phyloP scores from a whole-genome alignment of 2,888 invertebrate genomes.

The Thymelicus acteon region DNA sequence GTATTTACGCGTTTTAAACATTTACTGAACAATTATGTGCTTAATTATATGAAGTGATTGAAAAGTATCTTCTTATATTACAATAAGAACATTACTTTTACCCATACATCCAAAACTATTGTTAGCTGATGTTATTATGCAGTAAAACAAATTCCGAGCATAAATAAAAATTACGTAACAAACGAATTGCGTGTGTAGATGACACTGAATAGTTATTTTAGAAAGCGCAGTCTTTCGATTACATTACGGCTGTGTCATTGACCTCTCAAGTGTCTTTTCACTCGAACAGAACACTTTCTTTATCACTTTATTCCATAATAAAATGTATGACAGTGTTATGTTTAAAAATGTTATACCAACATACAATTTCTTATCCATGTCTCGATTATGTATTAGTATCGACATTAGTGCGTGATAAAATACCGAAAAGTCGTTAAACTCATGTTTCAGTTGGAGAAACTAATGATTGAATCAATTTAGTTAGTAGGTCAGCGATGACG shows the following conservation, averaged over 20 bases:
- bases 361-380: neutral
- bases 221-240: slow-evolving; percentile 75
- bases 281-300: slow-evolving; percentile 25
- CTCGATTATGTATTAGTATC: neutral
- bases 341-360: too few species aligned
- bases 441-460: slow-evolving; percentile 17
- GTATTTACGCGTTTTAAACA: too few species aligned
- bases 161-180: slow-evolving; percentile 66
- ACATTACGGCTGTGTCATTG: slow-evolving; percentile 65
- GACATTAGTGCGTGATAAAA: slow-evolving; percentile 24
- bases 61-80: too few species aligned
- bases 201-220: slow-evolving; percentile 80
- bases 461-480: slow-evolving; percentile 66
- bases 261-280: slow-evolving; percentile 51
- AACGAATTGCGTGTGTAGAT: slow-evolving; percentile 72
- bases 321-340: neutral
- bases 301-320: slow-evolving; percentile 1
- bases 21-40: too few species aligned
- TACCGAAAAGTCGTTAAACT: slow-evolving; percentile 9
- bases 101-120: neutral
- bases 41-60: too few species aligned
- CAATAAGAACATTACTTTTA: too few species aligned
- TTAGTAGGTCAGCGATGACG: slow-evolving; percentile 71
- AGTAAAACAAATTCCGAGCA: slow-evolving; percentile 32
- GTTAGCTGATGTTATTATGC: slow-evolving; percentile 7